Evolutionary conservation across 2,888 invertebrate genomes (phyloP), one percentile per base, ranked within the genome.

Genomic region (Stratiomys singularior): DNA sequence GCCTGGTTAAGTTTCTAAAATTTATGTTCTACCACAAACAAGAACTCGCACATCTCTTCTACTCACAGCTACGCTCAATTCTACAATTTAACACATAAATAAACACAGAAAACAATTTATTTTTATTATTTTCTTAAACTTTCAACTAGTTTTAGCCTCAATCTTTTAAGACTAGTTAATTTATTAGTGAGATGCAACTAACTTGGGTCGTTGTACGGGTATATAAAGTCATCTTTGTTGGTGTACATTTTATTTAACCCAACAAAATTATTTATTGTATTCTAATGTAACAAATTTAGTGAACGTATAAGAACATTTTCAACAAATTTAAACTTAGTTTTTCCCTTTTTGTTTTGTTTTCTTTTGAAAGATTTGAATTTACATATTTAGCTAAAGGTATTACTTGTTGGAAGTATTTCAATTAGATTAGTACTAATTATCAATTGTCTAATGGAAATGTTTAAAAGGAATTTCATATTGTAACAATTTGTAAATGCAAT

Each of bases 191-290:
- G 23, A 47, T 69, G 46, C 23, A 69, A 47, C 13, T 15, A 69
- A 47, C 1, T 46, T 47, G n/a, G 28, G 21, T 66, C 66, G 18
- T 66, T 66, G 18, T 66, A 66, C 66, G 66, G 66, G 66, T 66
- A 66, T 66, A 66, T 37, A 21, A 37, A 27, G 18, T n/a, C 13
- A 66, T 15, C n/a, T 37, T 15, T 37, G 66, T 66, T 66, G 30
- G 18, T 66, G 66, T 66, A 37, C 13, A 37, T 66, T 66, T 66
- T 21, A 37, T 66, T 66, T 66, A 9, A 21, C 25, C 25, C 25
- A 60, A 23, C 37, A 37, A n/a, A n/a, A 37, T 37, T 52, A 60
- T 60, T 60, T 60, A 60, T 60, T 60, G 11, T 60, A 23, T 21
- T 60, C 25, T 60, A 37, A 60, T 13, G 23, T 7, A 25, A 60